Evolutionary conservation across 2,888 invertebrate genomes (phyloP), one percentile per base, ranked within the genome.

Genomic region (Oegoconia quadripuncta): DNA sequence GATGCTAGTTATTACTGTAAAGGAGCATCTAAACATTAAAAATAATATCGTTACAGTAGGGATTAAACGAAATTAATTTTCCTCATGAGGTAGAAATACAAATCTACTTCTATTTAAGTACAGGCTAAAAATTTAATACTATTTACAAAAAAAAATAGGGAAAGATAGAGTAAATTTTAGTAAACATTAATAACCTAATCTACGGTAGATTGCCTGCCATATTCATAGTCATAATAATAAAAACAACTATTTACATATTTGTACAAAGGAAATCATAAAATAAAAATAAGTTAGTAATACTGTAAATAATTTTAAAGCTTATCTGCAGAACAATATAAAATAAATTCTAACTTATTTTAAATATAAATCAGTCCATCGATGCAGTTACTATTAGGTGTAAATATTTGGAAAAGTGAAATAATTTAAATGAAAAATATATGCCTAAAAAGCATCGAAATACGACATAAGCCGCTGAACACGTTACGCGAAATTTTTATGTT

Each of bases 231-330:
- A 52, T 65, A 66, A 70, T 54, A 74, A 74, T 69, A 67, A 64
- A 75, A 69, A 46, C 50, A 37, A 32, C 30, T 83, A 86, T 87
- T 66, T 86, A 87, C 86, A 86, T 46, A 49, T 79, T 76, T 83
- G 53, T 83, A 82, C 82, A 84, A 44, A 54, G 55, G 48, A 59
- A 59, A 61, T 47, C 43, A 52, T 59, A 63, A 71, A 71, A 59
- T 72, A 74, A 76, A n/a, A 81, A 80, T 80, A 83, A 82, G 72
- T 86, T 83, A 86, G 70, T 83, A 86, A 87, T 87, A 87, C 87
- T 84, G 86, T 83, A 80, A 83, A 84, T 73, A 79, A 74, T 62
- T 71, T 86, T 84, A 86, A 83, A 77, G 80, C 80, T 79, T 74
- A 75, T 56, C 44, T 58, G 70, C 62, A 74, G 63, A 77, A 64